Evolutionary conservation across 2,113 vertebrate species (phyloP), one percentile per base, ranked within the genome.

Genomic region (Gila orcuttii): DNA sequence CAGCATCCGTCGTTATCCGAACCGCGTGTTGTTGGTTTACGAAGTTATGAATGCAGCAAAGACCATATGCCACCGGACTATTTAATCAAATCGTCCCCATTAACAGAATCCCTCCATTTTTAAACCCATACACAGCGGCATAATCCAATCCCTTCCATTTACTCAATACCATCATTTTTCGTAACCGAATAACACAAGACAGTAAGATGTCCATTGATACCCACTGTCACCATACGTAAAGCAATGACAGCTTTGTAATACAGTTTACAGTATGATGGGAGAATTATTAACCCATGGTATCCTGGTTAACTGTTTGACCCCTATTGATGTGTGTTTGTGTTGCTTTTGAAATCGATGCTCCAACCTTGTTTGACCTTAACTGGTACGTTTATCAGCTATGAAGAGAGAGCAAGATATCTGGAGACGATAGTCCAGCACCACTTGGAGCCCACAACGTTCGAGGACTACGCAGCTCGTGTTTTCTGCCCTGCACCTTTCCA

Each of bases 381-480:
- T 90, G 90, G 59, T 90, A 89, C 85, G 91, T 62, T 91, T 79
- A 90, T 93, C 86, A 99, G 98, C 94, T 99, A 99, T 31, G 98
- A 99, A 90, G 98, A 99, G 89, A 93, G 98, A 91, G 96, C 98
- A 10, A 94, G 97, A 11, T 99, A 99, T 92, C 93, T 99, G 83
- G 97, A 99, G 88, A 98, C 96, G 55, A 98, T 99, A 71, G 96
- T 98, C 80, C 96, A 98, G 92, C 96, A 99, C 91, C 97, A 99
- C 90, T 95, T 97, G 92, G 98, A 99, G 82, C 96, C 97, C 47
- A 97, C 96, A 71, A 97, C 97, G 0, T 99, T 99, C 89, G 98
- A 99, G 92, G 98, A 99, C 91, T 99, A 98, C 86, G 97, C 98
- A 69, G 97, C 97, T 60, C 97, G 99, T 62, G 97, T 99, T 90